Percentiles rank a stretch among this genome's conserved stretches.
phyloP scores from a whole-genome alignment of 1,140 invertebrate genomes.

The Megalopta genalis region DNA sequence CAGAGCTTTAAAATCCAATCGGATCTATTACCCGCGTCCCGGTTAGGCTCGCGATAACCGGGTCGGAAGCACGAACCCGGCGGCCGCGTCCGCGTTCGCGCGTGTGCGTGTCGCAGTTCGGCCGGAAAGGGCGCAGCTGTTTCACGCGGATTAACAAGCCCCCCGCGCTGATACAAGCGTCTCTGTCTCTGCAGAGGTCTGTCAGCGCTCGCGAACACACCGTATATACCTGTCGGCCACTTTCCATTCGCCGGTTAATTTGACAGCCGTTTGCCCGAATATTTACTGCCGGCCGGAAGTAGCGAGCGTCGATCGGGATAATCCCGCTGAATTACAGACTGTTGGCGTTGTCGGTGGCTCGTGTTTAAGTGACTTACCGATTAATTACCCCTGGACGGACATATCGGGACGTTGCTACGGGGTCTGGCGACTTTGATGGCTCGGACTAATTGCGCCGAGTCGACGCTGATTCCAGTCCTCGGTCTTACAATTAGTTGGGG shows the following conservation, averaged over 20 bases:
- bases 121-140: slow-evolving; percentile 42
- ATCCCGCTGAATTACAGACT: neutral
- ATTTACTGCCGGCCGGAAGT: slow-evolving; percentile 32
- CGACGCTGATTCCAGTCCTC: neutral
- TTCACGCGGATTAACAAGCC: slow-evolving; percentile 55
- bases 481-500: neutral
- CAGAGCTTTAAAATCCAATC: slow-evolving; percentile 44
- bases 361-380: slow-evolving; percentile 20
- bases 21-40: slow-evolving; percentile 35
- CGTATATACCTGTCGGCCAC: neutral
- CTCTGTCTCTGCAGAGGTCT: slow-evolving; percentile 39
- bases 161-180: slow-evolving; percentile 48
- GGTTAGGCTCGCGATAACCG: slow-evolving; percentile 30
- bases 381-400: slow-evolving; percentile 10
- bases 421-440: slow-evolving; percentile 20
- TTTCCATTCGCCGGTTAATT: slow-evolving; percentile 36
- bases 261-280: slow-evolving; percentile 16
- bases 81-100: too few species aligned
- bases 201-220: slow-evolving; percentile 43
- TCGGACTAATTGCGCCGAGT: slow-evolving; percentile 11
- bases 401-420: slow-evolving; percentile 10
- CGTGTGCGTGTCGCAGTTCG: too few species aligned
- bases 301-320: slow-evolving; percentile 7
- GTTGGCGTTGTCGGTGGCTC: slow-evolving; percentile 6
- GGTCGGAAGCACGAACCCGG: neutral